Base-by-base conservation (phyloP, 2,113 vertebrate species). In the Axis porcinus region DNA sequence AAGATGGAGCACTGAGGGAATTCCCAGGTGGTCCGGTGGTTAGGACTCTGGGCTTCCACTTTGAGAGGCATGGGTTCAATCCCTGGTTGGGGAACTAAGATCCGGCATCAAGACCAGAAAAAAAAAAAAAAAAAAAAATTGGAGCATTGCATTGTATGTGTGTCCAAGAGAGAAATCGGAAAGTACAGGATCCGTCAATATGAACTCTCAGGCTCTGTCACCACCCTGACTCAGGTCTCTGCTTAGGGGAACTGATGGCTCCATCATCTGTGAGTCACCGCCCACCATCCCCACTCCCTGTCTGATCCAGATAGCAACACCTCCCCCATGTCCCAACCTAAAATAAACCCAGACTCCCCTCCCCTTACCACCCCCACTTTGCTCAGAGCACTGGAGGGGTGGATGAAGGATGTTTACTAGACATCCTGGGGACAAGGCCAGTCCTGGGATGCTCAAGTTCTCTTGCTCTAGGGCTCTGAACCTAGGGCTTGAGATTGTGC, bases 261-360 rank as follows among this genome's bases (percentile, higher is more conserved):
- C 97, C 86, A 97, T 98, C 94, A 98, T 97, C 79, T 90, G 52
- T 98, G 98, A 98, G 67, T 98, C 96, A 98, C 93, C 15, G 13
- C 19, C 54, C 19, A 78, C 25, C 25, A 88, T 36, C 52, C 74
- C 88, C 40, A 93, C 78, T 91, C 50, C 45, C 91, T 55, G 96
- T 98, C 97, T 98, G 98, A 60, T 40, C 79, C 27, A 14, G 93
- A 91, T 50, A 97, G 83, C 88, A 91, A 40, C 79, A 93, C 90
- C 81, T 86, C 81, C 76, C 50, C 89, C 54, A n/a, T 60, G 47
- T 87, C 58, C 55, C 33, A 78, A 93, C 55, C 78, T 96, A 96
- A 98, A 92, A 97, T 97, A 97, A 95, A 95, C 64, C 52, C 70
- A 83, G 88, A 93, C 52, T 96, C 6, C n/a, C 78, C 33, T 89